phyloP scores from a whole-genome alignment of 2,797 vertebrate genomes.

The Coluber constrictor region DNA sequence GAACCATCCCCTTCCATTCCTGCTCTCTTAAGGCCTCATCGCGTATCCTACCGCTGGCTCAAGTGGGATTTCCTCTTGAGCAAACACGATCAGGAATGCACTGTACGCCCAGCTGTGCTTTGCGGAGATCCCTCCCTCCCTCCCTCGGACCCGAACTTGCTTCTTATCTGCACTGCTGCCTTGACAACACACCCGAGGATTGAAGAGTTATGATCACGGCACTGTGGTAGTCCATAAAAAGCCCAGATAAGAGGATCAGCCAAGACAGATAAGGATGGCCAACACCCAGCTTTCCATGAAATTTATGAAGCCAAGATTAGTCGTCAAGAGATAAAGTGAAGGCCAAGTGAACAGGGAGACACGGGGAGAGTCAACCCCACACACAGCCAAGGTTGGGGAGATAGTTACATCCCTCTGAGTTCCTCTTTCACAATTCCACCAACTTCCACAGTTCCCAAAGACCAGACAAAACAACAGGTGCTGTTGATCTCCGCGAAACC shows the following conservation, averaged over 20 bases:
- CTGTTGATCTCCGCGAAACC: background rate
- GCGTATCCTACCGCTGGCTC: background rate
- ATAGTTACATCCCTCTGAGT: background rate
- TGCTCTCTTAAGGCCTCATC: background rate
- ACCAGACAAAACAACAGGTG: background rate
- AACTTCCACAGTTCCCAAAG: background rate
- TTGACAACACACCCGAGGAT: background rate
- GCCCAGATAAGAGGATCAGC: background rate
- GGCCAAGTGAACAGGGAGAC: background rate
- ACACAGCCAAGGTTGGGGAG: too few species aligned
- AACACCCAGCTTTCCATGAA: background rate
- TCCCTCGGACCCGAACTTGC: background rate
- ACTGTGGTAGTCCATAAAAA: slow-evolving; percentile 23
- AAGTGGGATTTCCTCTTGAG: background rate
- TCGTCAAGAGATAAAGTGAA: slow-evolving; percentile 7
- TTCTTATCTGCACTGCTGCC: background rate
- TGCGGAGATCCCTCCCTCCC: background rate
- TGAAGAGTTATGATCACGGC: slow-evolving; percentile 6
- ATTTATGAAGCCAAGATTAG: slow-evolving; percentile 11
- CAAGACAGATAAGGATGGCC: background rate
- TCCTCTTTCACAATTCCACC: background rate
- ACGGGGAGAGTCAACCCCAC: background rate
- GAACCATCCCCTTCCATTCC: background rate
- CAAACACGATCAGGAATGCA: background rate
- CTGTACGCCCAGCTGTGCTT: background rate